Conservation (phyloP, 64 coral and sea anemone genomes). For the Anthopleura sola region DNA sequence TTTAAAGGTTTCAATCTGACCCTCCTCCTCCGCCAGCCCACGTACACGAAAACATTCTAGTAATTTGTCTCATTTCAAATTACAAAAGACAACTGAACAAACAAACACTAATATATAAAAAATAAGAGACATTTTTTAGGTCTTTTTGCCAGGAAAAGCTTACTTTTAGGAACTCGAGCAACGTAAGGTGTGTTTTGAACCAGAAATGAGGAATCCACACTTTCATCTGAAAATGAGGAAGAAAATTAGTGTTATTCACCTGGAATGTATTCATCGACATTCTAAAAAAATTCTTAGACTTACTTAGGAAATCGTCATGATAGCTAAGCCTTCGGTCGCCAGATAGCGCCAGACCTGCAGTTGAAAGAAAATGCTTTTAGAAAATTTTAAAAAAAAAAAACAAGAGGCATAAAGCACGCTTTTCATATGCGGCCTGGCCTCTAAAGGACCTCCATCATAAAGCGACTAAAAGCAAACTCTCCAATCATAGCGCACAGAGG, state of each 20-base stretch:
- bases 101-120: no score
- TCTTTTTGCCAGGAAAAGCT: no score
- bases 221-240: background rate
- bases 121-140: no score
- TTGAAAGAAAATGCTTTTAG: background rate
- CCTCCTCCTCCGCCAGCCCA: no score
- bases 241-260: background rate
- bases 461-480: background rate
- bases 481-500: background rate
- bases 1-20: no score
- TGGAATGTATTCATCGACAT: background rate
- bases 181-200: background rate
- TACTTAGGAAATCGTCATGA: constrained; percentile 23
- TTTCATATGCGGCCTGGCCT: background rate
- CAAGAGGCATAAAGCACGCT: background rate
- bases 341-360: background rate
- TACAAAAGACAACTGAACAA: no score
- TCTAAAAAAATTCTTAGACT: background rate
- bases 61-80: no score
- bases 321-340: background rate
- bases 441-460: background rate
- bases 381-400: background rate
- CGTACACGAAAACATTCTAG: no score
- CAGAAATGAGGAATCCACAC: constrained; percentile 1
- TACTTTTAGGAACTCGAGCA: background rate